Evolutionary conservation across 2,797 vertebrate genomes (phyloP).

Genomic region (Acanthiza pusilla): DNA sequence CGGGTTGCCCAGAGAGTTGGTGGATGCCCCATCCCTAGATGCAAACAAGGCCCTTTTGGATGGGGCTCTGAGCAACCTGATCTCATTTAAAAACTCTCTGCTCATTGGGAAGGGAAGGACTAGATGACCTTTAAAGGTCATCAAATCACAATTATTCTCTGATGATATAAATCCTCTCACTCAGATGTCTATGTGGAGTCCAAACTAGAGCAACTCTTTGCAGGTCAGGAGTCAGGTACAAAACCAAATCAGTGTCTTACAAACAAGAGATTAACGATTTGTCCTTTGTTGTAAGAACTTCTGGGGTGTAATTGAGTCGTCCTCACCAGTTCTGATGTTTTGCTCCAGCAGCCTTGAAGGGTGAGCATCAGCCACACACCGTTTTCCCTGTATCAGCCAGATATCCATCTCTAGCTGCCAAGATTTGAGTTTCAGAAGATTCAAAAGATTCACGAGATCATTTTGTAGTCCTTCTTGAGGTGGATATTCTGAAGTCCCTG

Average conservation of each 20-base stretch:
- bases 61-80: neutral
- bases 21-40: neutral
- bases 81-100: neutral
- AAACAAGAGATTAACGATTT: neutral
- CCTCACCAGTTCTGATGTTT: neutral
- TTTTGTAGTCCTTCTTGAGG: neutral
- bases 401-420: neutral
- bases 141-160: neutral
- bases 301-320: fast-evolving
- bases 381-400: neutral
- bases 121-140: neutral
- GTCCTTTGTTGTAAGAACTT: neutral
- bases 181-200: fast-evolving
- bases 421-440: neutral
- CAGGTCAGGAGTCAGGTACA: neutral
- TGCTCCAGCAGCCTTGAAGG: neutral
- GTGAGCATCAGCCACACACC: neutral
- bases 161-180: neutral
- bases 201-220: neutral
- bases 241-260: neutral
- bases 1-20: neutral
- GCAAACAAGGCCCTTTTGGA: neutral
- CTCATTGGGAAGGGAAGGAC: neutral
- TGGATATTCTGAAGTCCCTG: neutral
- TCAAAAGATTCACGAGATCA: neutral